Conservation (phyloP, 2,113 vertebrate species). For the Neomonachus schauinslandi region DNA sequence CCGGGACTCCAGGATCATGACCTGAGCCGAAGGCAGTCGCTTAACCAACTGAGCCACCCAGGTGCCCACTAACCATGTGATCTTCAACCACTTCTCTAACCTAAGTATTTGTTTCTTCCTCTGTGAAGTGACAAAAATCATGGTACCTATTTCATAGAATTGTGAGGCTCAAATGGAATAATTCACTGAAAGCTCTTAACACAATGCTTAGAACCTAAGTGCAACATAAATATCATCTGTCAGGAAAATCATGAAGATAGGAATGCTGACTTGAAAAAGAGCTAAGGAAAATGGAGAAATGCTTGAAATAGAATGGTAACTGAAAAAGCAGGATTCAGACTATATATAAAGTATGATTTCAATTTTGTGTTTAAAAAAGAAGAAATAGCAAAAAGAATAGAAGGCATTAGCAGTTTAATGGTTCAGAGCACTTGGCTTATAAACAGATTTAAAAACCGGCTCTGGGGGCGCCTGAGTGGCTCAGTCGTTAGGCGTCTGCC, state of each 20-base stretch:
- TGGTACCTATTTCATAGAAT: conserved; percentile 1
- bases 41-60: no score
- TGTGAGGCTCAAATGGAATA: not conserved
- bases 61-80: not conserved
- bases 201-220: not conserved
- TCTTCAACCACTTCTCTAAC: conserved; percentile 6
- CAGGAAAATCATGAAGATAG: conserved; percentile 19
- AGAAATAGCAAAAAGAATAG: conserved; percentile 17
- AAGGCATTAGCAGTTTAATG: conserved; percentile 1
- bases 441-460: conserved; percentile 24
- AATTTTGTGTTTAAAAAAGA: conserved; percentile 23
- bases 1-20: no score
- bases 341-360: conserved; percentile 15
- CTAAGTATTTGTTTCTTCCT: conserved; percentile 48
- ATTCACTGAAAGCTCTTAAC: conserved; percentile 9
- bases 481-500: no score
- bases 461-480: not conserved
- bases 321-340: not conserved
- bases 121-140: conserved; percentile 19
- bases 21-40: no score
- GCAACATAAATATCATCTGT: not conserved
- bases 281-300: not conserved
- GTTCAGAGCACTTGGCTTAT: not conserved
- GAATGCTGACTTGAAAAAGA: not conserved
- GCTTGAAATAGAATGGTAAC: not conserved